phyloP scores from a whole-genome alignment of 2,113 vertebrate genomes.

The Cephalopholis sonnerati region DNA sequence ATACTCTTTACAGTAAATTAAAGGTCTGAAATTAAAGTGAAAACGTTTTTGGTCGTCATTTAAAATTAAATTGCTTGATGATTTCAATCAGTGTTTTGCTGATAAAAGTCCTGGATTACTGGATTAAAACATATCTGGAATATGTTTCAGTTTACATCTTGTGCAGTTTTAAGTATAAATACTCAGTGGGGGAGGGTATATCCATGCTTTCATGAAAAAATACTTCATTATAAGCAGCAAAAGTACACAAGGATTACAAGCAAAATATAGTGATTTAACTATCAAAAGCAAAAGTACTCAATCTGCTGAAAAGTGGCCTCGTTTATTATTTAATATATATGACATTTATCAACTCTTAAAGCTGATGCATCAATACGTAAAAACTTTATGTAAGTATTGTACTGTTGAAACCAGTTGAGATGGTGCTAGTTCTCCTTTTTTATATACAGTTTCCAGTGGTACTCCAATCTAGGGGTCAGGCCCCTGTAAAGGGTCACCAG shows the following conservation, averaged over 20 bases:
- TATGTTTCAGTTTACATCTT: background rate
- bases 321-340: background rate
- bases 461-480: background rate
- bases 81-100: conserved; percentile 2
- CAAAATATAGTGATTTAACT: background rate
- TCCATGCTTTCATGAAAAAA: background rate
- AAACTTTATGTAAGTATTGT: background rate
- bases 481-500: background rate
- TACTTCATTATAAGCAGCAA: background rate
- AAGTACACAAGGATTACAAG: background rate
- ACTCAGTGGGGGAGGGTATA: too few relatives aligned
- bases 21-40: background rate
- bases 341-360: background rate
- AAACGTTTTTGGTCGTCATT: background rate
- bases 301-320: background rate
- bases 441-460: background rate
- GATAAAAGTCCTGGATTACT: too few relatives aligned
- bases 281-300: background rate
- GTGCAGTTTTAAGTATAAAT: background rate
- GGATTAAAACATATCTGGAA: background rate
- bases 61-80: background rate
- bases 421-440: background rate
- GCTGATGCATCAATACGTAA: background rate
- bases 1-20: too few relatives aligned
- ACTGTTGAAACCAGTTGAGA: background rate